A percentile compares a stretch with the other conserved stretches of the same genome.
These are phyloP conservation scores for Calonectris borealis DNA, from an alignment of 2,113 vertebrate species.

Conservation along the genomic window DNA sequence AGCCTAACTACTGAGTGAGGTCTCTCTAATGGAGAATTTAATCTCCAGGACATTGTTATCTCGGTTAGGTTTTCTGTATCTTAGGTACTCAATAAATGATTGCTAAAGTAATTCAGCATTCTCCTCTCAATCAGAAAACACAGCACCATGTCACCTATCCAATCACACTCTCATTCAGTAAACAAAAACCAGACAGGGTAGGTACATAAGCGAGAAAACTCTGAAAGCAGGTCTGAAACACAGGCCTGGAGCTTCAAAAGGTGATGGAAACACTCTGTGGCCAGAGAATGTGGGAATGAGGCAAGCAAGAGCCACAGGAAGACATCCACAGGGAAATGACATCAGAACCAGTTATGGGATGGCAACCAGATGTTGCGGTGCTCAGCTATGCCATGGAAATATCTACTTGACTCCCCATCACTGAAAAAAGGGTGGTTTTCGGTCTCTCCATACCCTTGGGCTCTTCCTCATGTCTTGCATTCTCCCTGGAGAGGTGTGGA, in stretches of 20 bases:
- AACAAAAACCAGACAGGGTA: neutral
- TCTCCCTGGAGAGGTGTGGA: neutral
- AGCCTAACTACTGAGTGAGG: neutral
- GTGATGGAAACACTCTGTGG: neutral
- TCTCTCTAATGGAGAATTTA: conserved; percentile 13
- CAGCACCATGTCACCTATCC: neutral
- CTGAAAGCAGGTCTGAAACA: neutral
- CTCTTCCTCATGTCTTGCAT: neutral
- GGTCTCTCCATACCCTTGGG: neutral
- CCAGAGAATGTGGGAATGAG: neutral
- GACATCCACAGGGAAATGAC: neutral
- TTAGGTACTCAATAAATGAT: conserved; percentile 52
- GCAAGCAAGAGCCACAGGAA: neutral
- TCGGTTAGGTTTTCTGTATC: conserved; percentile 28
- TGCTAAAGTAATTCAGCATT: conserved; percentile 36
- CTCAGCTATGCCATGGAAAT: neutral
- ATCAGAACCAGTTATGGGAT: neutral
- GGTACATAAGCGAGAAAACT: neutral
- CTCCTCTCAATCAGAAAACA: conserved; percentile 24
- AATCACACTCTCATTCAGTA: neutral
- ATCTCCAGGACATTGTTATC: conserved; percentile 21
- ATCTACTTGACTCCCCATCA: neutral
- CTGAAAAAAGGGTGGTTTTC: neutral
- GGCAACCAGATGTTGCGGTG: neutral
- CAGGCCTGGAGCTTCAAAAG: neutral